A percentile compares a stretch with the other conserved stretches of the same genome.
These are phyloP conservation scores for Probaryconus sp. DNA, from an alignment of 1,140 invertebrate species.

Conservation along the genomic window DNA sequence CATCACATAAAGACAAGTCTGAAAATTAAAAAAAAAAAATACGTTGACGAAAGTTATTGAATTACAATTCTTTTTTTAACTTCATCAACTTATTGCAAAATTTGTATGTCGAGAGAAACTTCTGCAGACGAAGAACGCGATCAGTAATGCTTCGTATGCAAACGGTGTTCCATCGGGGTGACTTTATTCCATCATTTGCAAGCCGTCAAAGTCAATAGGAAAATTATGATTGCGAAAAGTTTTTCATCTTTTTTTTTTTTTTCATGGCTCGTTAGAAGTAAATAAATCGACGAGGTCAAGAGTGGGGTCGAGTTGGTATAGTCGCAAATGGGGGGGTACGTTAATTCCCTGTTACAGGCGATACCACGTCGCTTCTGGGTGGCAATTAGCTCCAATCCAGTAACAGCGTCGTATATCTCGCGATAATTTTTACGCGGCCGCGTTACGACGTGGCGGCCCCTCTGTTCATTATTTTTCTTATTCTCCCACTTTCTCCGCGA, in stretches of 20 bases:
- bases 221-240: no score
- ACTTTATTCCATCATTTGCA: not conserved
- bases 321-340: slow-evolving; percentile 69
- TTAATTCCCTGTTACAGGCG: slow-evolving; percentile 67
- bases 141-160: no score
- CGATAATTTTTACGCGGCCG: slow-evolving; percentile 67
- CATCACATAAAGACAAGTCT: no score
- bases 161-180: no score
- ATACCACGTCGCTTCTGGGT: slow-evolving; percentile 73
- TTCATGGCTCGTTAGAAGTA: slow-evolving; percentile 65
- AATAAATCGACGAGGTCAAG: slow-evolving; percentile 70
- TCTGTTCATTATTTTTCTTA: slow-evolving; percentile 70
- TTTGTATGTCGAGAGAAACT: no score
- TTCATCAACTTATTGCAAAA: no score
- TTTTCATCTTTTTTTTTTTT: no score
- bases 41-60: no score
- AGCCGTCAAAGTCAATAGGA: no score
- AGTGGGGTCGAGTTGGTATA: slow-evolving; percentile 64
- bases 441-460: slow-evolving; percentile 60
- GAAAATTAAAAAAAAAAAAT: no score
- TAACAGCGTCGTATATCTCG: slow-evolving; percentile 76
- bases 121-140: no score
- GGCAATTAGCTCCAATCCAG: slow-evolving; percentile 76
- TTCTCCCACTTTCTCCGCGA: slow-evolving; percentile 37
- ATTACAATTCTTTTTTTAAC: no score